A percentile compares a stretch with the other conserved stretches of the same genome.
Evolutionary conservation across 2,113 vertebrate genomes (phyloP).

Genomic region (Lamprotornis superbus): DNA sequence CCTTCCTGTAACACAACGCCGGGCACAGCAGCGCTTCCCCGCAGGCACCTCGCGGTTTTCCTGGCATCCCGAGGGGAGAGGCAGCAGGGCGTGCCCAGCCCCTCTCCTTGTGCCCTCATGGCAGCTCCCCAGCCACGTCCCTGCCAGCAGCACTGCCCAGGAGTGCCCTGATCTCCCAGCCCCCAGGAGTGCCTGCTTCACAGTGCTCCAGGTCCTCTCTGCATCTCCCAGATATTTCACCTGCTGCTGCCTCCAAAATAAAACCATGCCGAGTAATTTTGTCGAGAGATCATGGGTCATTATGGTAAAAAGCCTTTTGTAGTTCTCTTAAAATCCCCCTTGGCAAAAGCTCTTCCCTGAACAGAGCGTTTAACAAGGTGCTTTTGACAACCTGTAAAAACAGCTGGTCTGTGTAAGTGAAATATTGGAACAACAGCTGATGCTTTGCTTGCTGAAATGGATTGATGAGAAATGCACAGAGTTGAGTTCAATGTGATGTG

Average conservation of each 20-base stretch:
- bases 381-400: not conserved
- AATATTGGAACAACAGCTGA: not conserved
- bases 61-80: not conserved
- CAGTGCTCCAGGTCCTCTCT: not conserved
- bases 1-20: not conserved
- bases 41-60: fast-evolving
- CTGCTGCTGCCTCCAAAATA: not conserved
- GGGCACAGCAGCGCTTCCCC: not conserved
- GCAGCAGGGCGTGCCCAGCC: not conserved
- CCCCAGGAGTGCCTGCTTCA: not conserved
- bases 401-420: not conserved
- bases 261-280: not conserved
- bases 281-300: not conserved
- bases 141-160: not conserved
- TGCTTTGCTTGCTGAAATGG: not conserved
- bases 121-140: not conserved
- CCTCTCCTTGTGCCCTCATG: not conserved
- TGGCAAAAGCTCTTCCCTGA: not conserved
- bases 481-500: not conserved
- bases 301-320: not conserved
- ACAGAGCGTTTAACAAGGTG: not conserved
- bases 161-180: fast-evolving
- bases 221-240: not conserved
- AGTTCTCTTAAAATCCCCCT: not conserved
- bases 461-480: not conserved